Evolutionary conservation across 2,797 vertebrate genomes (phyloP).

Genomic region (Coluber constrictor): DNA sequence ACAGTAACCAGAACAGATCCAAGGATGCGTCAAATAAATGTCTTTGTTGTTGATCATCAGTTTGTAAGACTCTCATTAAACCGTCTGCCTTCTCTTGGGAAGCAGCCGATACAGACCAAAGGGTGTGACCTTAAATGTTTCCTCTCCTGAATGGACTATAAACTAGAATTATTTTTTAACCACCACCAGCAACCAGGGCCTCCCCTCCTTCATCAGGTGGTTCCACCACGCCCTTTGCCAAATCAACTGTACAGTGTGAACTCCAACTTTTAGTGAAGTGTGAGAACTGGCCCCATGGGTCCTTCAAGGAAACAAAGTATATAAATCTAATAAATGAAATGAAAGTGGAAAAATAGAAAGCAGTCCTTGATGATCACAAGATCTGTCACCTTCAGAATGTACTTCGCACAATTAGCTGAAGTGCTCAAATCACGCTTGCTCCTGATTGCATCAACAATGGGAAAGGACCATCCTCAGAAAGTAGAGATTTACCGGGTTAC

Average conservation of each 20-base stretch:
- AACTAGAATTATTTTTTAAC: background rate
- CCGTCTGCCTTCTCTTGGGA: background rate
- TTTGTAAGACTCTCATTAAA: background rate
- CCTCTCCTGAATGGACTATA: background rate
- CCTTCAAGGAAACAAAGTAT: background rate
- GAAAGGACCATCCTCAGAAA: background rate
- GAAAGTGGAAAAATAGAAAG: background rate
- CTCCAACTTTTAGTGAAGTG: background rate
- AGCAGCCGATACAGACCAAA: background rate
- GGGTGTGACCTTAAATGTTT: background rate
- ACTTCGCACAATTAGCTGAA: background rate
- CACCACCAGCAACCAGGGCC: background rate
- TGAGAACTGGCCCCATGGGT: background rate
- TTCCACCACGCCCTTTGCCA: background rate
- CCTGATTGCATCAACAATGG: background rate
- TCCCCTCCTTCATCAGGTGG: background rate
- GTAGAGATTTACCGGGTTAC: background rate
- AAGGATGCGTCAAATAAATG: background rate
- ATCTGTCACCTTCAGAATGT: background rate
- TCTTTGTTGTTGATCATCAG: background rate
- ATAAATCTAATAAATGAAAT: too few species aligned
- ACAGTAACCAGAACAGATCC: background rate
- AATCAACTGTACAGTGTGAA: background rate
- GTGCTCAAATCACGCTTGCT: background rate
- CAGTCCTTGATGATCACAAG: background rate